These are phyloP conservation scores for Casuarius casuarius DNA, from an alignment of 2,113 vertebrate genomes.

Conservation along the genomic window DNA sequence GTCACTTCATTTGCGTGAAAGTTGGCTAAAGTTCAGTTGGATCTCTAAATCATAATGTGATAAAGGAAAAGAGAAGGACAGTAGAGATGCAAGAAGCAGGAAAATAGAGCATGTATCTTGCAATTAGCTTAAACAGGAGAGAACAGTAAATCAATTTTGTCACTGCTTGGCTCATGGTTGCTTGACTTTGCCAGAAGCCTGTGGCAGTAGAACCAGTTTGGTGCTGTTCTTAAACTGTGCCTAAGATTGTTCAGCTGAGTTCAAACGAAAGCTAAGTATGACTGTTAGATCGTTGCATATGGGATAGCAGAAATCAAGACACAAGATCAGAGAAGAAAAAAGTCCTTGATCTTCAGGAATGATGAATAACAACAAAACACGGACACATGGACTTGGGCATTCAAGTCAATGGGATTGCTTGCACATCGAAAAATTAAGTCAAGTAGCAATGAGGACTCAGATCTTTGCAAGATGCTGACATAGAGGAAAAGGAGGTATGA, in stretches of 20 bases:
- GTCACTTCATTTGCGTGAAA: background rate
- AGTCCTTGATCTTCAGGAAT: background rate
- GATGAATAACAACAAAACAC: background rate
- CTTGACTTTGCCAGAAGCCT: background rate
- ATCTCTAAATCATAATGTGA: background rate
- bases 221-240: background rate
- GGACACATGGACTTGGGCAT: background rate
- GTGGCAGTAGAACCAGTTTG: background rate
- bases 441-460: background rate
- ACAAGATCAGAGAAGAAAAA: background rate
- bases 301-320: background rate
- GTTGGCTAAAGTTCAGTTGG: background rate
- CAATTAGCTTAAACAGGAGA: background rate
- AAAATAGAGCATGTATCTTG: background rate
- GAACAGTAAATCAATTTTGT: background rate
- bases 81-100: background rate
- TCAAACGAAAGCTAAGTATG: background rate
- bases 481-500: background rate
- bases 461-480: background rate
- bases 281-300: background rate
- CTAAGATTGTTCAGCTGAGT: background rate
- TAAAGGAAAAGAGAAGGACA: background rate
- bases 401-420: background rate
- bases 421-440: background rate
- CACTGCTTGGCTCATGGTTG: background rate